Conservation (phyloP, 2,113 vertebrate genomes). For the Hymenochirus boettgeri region DNA sequence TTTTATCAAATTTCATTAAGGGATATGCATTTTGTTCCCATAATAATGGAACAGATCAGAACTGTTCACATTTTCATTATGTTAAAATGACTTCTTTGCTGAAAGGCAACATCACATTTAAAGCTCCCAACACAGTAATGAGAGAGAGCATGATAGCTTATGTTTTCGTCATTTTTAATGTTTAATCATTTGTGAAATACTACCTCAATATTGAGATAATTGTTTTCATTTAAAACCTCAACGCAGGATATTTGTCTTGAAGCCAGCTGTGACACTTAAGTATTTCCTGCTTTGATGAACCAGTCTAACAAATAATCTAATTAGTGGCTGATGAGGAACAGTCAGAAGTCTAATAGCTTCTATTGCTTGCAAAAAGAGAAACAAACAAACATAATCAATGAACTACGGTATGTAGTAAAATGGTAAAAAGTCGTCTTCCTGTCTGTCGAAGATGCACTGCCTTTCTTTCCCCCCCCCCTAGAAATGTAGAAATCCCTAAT, state of each 20-base stretch:
- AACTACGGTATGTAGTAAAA: too few species aligned
- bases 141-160: constrained; percentile 43
- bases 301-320: constrained; percentile 62
- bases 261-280: constrained; percentile 60
- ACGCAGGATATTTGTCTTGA: constrained; percentile 53
- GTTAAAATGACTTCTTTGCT: constrained; percentile 41
- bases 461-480: too few species aligned
- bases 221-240: constrained; percentile 57
- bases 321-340: constrained; percentile 55
- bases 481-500: too few species aligned
- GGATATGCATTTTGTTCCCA: constrained; percentile 38
- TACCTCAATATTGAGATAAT: constrained; percentile 49
- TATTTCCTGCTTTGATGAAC: constrained; percentile 63
- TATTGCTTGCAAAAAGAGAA: constrained; percentile 19
- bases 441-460: too few species aligned
- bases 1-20: constrained; percentile 42
- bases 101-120: constrained; percentile 35
- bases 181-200: constrained; percentile 49
- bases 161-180: constrained; percentile 51
- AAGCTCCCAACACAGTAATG: constrained; percentile 36
- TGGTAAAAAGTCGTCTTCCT: constrained; percentile 5
- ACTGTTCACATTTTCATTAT: constrained; percentile 43
- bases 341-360: constrained; percentile 39
- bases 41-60: constrained; percentile 31
- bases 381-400: constrained; percentile 4